phyloP scores from a whole-genome alignment of 2,797 vertebrate species.

The Phataginus tricuspis region DNA sequence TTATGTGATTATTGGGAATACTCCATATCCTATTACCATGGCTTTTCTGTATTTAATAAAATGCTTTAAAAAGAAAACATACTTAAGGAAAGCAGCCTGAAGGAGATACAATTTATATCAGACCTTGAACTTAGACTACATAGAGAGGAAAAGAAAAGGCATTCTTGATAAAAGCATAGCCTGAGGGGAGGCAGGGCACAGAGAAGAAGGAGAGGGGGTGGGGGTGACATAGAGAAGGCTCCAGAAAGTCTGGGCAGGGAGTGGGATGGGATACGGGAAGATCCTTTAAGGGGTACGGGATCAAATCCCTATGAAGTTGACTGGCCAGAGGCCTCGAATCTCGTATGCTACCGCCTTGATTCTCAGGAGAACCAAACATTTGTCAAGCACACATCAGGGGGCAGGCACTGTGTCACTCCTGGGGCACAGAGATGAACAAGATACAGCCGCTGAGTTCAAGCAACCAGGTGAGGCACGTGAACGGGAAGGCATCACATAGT shows the following conservation, averaged over 20 bases:
- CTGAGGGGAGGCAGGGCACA: neutral
- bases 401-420: neutral
- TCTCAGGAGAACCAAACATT: neutral
- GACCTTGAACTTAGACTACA: neutral
- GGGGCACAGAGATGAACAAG: neutral
- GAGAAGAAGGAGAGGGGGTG: fast-evolving
- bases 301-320: neutral
- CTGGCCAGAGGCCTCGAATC: neutral
- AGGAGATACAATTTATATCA: neutral
- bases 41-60: conserved; percentile 41
- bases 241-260: neutral
- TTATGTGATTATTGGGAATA: conserved; percentile 36
- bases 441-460: neutral
- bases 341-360: neutral
- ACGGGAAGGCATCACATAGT: neutral
- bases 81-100: neutral
- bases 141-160: neutral
- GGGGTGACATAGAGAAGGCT: neutral
- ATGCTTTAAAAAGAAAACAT: conserved; percentile 36
- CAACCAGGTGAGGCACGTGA: neutral
- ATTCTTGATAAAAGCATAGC: neutral
- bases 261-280: neutral
- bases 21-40: conserved; percentile 19
- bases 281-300: neutral
- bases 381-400: neutral